Conservation (phyloP, 2,113 vertebrate species). For the Acanthisitta chloris region DNA sequence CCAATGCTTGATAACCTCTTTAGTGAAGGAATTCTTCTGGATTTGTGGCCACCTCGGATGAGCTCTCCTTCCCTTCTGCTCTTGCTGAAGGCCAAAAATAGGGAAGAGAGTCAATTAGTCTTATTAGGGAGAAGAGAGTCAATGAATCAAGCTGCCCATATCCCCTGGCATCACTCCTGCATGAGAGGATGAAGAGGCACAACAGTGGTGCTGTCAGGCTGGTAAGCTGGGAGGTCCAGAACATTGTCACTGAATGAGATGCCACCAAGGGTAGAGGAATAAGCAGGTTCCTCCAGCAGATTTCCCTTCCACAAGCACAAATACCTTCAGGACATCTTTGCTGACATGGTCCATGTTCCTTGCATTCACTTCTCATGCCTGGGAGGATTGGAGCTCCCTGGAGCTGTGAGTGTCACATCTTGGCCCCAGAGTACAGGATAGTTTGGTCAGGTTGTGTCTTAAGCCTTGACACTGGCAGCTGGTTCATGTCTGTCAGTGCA, state of each 20-base stretch:
- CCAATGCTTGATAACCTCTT: background rate
- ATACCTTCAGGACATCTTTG: background rate
- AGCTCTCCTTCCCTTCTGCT: background rate
- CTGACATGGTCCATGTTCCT: fast-evolving
- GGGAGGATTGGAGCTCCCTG: background rate
- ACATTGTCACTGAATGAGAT: fast-evolving
- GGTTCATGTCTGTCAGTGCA: slow-evolving; percentile 28
- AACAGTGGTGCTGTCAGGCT: background rate
- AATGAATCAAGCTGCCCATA: background rate
- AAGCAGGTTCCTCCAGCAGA: background rate
- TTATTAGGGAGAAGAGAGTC: background rate
- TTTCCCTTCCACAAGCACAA: background rate
- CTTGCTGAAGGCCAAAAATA: background rate
- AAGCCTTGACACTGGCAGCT: background rate
- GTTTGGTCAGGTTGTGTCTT: background rate
- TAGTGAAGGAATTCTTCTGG: background rate
- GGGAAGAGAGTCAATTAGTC: background rate
- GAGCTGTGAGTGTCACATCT: background rate
- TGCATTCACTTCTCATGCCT: fast-evolving
- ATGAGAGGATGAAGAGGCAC: background rate
- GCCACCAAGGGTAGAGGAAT: background rate
- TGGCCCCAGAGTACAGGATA: fast-evolving
- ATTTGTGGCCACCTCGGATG: background rate
- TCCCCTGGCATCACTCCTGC: background rate
- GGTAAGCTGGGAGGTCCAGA: background rate